These are phyloP conservation scores for Macrostomum cliftonense DNA, from an alignment of 2,888 invertebrate species.

Conservation along the genomic window DNA sequence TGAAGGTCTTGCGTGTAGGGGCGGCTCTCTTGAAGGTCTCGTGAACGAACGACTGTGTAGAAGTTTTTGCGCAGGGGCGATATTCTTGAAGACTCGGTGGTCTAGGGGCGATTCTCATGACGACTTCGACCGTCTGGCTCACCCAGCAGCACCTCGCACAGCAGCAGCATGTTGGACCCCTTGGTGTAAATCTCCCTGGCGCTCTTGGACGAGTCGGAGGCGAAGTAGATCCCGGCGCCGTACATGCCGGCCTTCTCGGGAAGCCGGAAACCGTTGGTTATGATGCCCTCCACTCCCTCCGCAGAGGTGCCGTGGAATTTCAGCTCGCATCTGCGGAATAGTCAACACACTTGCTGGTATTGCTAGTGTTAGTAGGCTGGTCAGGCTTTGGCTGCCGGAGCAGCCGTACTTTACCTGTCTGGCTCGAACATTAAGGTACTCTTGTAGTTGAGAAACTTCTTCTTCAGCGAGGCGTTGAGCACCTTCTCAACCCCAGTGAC, in stretches of 20 bases:
- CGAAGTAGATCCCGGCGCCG: constrained; percentile 10
- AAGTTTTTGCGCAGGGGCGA: no score
- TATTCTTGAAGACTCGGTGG: no score
- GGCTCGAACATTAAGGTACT: no score
- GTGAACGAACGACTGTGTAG: no score
- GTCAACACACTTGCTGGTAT: no score
- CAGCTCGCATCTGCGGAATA: constrained; percentile 3
- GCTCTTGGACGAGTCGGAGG: constrained; percentile 14
- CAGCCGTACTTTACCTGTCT: no score
- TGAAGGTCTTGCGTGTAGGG: no score
- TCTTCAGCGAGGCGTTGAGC: constrained; percentile 1
- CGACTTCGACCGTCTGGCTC: no score
- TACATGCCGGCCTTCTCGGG: constrained; percentile 8
- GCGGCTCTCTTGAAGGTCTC: no score
- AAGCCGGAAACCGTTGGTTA: constrained; percentile 8
- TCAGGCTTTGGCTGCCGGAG: no score
- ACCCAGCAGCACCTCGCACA: constrained; percentile 13
- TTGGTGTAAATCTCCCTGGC: constrained; percentile 12
- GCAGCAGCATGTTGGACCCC: constrained; percentile 12
- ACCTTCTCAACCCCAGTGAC: constrained; percentile 12
- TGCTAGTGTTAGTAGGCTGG: no score
- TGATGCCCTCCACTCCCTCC: constrained; percentile 6
- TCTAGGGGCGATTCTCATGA: no score
- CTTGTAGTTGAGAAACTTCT: constrained; percentile 2
- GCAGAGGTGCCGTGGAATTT: constrained; percentile 13